A percentile compares a stretch with the other conserved stretches of the same genome.
These are phyloP conservation scores for Equus przewalskii DNA, from an alignment of 2,113 vertebrate genomes.

Conservation along the genomic window DNA sequence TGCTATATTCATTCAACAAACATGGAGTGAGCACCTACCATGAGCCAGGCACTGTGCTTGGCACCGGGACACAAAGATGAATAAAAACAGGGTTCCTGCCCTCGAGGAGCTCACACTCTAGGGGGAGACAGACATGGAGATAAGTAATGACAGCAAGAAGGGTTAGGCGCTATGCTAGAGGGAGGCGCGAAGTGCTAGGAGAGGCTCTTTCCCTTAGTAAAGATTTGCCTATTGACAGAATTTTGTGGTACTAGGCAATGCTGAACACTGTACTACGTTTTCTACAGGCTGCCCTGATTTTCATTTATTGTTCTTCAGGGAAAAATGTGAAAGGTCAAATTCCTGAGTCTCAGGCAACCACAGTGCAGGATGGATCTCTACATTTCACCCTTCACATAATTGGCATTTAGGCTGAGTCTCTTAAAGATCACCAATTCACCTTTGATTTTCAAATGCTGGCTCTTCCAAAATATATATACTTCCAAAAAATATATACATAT, in stretches of 20 bases:
- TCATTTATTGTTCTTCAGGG: not conserved
- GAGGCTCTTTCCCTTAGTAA: not conserved
- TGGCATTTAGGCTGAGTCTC: not conserved
- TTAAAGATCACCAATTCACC: not conserved
- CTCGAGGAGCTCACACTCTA: constrained; percentile 84
- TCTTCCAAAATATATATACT: not conserved
- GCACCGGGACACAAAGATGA: constrained; percentile 80
- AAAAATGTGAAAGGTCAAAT: not conserved
- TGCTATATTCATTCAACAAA: constrained; percentile 77
- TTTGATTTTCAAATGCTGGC: constrained; percentile 51
- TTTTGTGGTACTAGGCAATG: not conserved
- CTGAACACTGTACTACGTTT: not conserved
- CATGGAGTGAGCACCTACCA: constrained; percentile 79
- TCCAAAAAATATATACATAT: not conserved
- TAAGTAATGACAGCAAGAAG: constrained; percentile 78
- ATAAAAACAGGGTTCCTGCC: constrained; percentile 85
- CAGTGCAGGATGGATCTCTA: not conserved
- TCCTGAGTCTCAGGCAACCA: constrained; percentile 37
- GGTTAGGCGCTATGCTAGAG: not conserved
- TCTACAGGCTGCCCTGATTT: not conserved
- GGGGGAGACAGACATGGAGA: constrained; percentile 83
- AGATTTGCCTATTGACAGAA: not conserved
- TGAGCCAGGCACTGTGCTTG: constrained; percentile 83
- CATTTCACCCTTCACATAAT: not conserved
- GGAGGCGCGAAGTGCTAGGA: not conserved